Conservation (phyloP, 2,113 vertebrate species). For the Mystacornis crossleyi region DNA sequence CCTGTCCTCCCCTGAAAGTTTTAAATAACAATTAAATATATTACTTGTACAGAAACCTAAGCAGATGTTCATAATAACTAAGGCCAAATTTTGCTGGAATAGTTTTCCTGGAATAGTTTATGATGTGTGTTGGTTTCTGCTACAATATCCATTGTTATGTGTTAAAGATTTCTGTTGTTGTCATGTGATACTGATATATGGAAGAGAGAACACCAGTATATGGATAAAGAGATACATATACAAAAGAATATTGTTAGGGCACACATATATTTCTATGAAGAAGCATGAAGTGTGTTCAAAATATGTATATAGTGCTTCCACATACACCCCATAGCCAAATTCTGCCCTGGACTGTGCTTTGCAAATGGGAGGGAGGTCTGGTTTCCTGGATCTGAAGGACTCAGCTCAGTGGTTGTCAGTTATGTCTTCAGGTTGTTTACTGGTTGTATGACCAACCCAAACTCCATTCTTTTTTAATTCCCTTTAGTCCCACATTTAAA, state of each 20-base stretch:
- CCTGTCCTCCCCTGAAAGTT: not conserved
- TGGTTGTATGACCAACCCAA: accelerated
- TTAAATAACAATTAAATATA: not conserved
- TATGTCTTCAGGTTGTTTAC: not conserved
- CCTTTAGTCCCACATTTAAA: not conserved
- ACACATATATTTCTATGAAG: not conserved
- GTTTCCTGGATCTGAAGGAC: not conserved
- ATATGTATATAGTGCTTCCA: not conserved
- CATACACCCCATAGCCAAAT: accelerated
- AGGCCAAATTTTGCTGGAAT: accelerated
- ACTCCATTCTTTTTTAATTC: not conserved
- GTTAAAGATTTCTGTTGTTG: not conserved
- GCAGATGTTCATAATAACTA: not conserved
- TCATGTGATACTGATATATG: not conserved
- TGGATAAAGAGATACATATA: not conserved
- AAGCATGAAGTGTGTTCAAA: not conserved
- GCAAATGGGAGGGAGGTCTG: not conserved
- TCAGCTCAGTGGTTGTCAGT: not conserved
- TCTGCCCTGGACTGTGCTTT: not conserved
- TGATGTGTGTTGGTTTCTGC: not conserved
- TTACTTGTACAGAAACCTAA: not conserved
- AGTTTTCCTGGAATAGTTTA: not conserved
- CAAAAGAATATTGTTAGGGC: not conserved
- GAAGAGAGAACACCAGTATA: not conserved
- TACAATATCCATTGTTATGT: not conserved